Percentiles rank a stretch among this genome's conserved stretches.
These are phyloP conservation scores for Setophaga petechia DNA, from an alignment of 2,113 vertebrate species.

Conservation along the genomic window DNA sequence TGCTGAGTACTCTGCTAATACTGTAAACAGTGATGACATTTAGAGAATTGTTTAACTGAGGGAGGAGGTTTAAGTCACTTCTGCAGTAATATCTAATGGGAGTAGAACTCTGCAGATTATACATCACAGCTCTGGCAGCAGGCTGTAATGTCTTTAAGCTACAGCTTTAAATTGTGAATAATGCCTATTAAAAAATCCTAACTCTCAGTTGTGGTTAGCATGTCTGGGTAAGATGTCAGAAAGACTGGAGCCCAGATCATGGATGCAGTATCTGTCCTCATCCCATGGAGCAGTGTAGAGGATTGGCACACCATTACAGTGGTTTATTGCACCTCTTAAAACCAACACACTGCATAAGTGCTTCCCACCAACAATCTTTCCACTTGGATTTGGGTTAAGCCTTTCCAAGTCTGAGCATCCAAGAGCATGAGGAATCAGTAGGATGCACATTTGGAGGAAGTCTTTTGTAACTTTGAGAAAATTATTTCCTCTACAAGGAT, in stretches of 20 bases:
- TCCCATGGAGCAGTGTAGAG: background rate
- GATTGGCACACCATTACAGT: background rate
- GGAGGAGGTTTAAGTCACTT: slow-evolving; percentile 16
- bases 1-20: slow-evolving; percentile 3
- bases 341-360: background rate
- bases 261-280: background rate
- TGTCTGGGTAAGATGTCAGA: background rate
- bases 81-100: background rate
- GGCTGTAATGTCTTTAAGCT: background rate
- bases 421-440: background rate
- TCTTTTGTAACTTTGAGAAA: background rate
- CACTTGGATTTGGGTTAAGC: background rate
- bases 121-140: background rate
- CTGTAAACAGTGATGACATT: slow-evolving; percentile 55
- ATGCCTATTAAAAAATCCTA: slow-evolving; percentile 13
- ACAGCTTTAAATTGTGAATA: slow-evolving; percentile 19
- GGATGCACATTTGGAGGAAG: background rate
- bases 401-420: background rate
- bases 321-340: background rate
- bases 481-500: background rate
- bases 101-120: background rate
- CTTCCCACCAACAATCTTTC: background rate
- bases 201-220: background rate
- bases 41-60: slow-evolving; percentile 29
- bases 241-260: background rate